Conservation (phyloP, 1,140 invertebrate species). For the Drosophila kanapiae region DNA sequence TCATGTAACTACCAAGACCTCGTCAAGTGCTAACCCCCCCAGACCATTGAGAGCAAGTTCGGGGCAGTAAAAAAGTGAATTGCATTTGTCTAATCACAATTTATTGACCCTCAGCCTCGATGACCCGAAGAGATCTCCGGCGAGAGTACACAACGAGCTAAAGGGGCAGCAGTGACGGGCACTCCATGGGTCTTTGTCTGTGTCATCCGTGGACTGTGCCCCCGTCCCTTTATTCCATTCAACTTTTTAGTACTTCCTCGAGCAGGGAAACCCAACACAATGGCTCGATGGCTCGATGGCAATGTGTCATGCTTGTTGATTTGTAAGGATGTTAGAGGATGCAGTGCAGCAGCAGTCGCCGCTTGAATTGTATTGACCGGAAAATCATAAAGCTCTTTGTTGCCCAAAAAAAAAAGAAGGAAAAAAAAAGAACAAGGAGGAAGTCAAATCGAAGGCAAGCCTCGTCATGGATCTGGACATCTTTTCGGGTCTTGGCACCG, state of each 20-base stretch:
- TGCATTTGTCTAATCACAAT: constrained; percentile 46
- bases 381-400: constrained; percentile 83
- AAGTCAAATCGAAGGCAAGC: constrained; percentile 61
- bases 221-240: constrained; percentile 12
- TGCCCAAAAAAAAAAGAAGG: constrained; percentile 10
- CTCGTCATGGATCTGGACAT: constrained; percentile 60
- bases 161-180: constrained; percentile 23
- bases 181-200: constrained; percentile 42
- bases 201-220: constrained; percentile 31
- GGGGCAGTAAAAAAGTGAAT: constrained; percentile 26
- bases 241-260: constrained; percentile 66
- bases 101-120: constrained; percentile 48
- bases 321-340: constrained; percentile 67
- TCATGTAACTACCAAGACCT: neutral
- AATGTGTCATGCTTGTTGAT: constrained; percentile 83
- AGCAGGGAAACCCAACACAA: constrained; percentile 16
- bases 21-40: constrained; percentile 2
- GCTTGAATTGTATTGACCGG: constrained; percentile 78
- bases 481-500: neutral
- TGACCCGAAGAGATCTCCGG: constrained; percentile 21
- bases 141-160: neutral
- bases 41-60: neutral
- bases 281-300: constrained; percentile 16
- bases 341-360: constrained; percentile 41
- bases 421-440: constrained; percentile 31